Percentiles rank a stretch among this genome's conserved stretches.
phyloP scores from a whole-genome alignment of 2,113 vertebrate species.

The Malurus cyaneus region DNA sequence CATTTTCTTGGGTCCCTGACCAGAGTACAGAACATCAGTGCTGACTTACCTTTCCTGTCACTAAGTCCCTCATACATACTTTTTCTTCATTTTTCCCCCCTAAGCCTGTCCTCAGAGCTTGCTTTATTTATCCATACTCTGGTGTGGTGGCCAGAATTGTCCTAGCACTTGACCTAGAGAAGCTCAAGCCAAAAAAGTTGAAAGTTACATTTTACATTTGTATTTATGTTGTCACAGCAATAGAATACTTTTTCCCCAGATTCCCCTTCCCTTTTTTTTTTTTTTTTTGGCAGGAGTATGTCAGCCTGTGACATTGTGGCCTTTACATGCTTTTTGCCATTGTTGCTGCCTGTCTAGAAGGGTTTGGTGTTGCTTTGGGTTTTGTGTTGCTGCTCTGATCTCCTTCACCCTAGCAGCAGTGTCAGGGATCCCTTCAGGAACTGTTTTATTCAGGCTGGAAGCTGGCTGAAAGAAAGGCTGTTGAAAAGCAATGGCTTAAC shows the following conservation, averaged over 20 bases:
- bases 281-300: not conserved
- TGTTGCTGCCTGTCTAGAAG: not conserved
- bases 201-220: not conserved
- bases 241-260: not conserved
- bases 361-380: not conserved
- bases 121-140: not conserved
- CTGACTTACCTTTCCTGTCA: not conserved
- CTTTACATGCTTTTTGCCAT: not conserved
- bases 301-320: not conserved
- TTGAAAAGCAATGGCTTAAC: too few relatives aligned
- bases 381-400: not conserved
- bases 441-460: not conserved
- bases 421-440: not conserved
- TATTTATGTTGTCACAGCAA: not conserved
- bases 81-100: not conserved
- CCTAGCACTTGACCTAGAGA: not conserved
- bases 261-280: not conserved
- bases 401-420: not conserved
- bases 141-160: not conserved
- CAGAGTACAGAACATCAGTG: not conserved
- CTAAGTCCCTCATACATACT: not conserved
- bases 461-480: not conserved
- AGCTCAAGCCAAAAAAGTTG: not conserved
- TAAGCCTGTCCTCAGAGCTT: not conserved
- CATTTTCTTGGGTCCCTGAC: not conserved